Evolutionary conservation across 2,113 vertebrate species (phyloP).

Genomic region (Oreochromis niloticus): DNA sequence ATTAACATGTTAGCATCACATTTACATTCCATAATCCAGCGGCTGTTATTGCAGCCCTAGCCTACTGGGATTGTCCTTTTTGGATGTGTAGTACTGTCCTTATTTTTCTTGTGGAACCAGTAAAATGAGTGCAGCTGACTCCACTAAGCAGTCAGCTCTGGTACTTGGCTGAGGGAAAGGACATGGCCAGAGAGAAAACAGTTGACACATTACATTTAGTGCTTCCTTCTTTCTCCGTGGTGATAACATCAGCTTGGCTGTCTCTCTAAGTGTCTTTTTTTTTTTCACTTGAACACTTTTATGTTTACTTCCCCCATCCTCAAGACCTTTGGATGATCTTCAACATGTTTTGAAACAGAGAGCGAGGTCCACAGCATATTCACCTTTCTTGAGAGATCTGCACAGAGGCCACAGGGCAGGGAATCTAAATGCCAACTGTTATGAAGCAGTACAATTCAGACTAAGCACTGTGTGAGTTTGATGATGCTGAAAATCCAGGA

Average conservation of each 20-base stretch:
- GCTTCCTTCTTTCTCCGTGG: background rate
- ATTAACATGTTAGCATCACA: background rate
- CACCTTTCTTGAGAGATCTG: background rate
- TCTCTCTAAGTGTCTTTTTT: background rate
- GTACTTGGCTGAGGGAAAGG: background rate
- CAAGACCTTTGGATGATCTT: background rate
- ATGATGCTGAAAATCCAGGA: background rate
- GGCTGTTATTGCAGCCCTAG: no score
- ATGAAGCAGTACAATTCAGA: background rate
- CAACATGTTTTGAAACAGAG: background rate
- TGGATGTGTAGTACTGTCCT: background rate
- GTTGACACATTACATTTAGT: background rate
- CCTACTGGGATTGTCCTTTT: background rate
- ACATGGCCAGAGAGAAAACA: background rate
- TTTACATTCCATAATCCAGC: background rate
- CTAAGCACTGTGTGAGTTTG: background rate
- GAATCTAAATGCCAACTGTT: background rate
- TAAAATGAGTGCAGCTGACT: background rate
- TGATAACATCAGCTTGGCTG: background rate
- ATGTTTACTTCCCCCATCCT: background rate
- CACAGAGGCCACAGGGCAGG: background rate
- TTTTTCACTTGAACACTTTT: background rate
- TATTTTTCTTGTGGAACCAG: background rate
- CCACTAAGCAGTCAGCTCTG: background rate
- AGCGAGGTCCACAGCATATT: background rate